Evolutionary conservation across 2,797 vertebrate genomes (phyloP), one percentile per base, ranked within the genome.

Genomic region (Anguilla obscura): DNA sequence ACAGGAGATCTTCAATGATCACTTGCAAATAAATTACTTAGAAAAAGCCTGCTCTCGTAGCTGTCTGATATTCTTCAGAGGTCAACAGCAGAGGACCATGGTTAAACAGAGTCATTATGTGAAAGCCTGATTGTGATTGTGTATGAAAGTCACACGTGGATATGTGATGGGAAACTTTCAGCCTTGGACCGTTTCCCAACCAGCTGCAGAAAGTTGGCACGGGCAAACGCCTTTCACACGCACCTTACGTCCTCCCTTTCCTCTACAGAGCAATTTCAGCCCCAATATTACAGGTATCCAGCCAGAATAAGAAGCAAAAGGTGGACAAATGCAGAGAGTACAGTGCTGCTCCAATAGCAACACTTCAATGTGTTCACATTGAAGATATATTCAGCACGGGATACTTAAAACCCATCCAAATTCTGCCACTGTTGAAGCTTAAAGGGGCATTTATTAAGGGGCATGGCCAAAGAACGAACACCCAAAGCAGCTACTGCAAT

Each of bases 181-280:
- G 24, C 33, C 74, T n/a, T 18, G 74, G 33, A 16, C 74, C 74
- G 12, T 40, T 76, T 76, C 69, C 30, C 21, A 27, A 30, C 69
- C 69, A 71, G 69, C 69, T 71, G 69, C 8, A 71, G 9, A 71
- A 30, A 33, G 2, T 71, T 27, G 12, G 9, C 10, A 33, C 10
- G 74, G 3, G 74, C 33, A 40, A 0, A 18, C 12, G 69, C 30
- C 69, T 74, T 74, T 12, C 69, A 33, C 30, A 3, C 12, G 27
- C 8, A 30, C 33, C 16, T 33, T 40, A 24, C 27, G 80, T 40
- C 40, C 27, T 85, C 27, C 58, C 76, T 69, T 84, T 54, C 84
- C 79, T 79, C 66, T 27, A 45, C 40, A 84, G 52, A 63, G 40
- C 56, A 84, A 27, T 12, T 69, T 69, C 83, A 60, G 87, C 80